phyloP scores from a whole-genome alignment of 2,888 invertebrate species.

The Acrobasis suavella region DNA sequence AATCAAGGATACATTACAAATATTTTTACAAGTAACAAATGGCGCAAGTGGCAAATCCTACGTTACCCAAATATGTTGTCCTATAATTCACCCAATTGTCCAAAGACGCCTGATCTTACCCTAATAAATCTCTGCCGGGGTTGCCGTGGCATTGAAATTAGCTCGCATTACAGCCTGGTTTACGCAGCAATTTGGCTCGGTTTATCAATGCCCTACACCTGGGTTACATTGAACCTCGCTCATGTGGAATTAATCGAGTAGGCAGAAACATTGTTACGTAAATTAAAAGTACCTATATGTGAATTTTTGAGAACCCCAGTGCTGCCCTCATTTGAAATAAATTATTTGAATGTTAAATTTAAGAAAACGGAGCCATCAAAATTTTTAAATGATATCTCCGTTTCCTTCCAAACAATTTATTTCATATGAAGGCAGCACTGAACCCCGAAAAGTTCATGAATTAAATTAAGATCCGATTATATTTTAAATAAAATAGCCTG shows the following conservation, averaged over 20 bases:
- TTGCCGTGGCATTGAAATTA: constrained; percentile 7
- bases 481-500: too few relatives aligned
- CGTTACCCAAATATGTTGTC: background rate
- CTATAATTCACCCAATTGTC: constrained; percentile 15
- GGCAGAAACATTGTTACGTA: background rate
- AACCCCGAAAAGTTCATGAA: too few relatives aligned
- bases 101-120: constrained; percentile 14
- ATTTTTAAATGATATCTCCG: too few relatives aligned
- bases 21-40: background rate
- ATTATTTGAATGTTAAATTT: too few relatives aligned
- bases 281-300: too few relatives aligned
- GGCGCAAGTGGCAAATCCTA: background rate
- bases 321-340: too few relatives aligned
- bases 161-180: constrained; percentile 12
- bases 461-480: too few relatives aligned
- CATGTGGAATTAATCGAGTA: constrained; percentile 1
- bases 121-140: constrained; percentile 13
- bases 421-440: too few relatives aligned
- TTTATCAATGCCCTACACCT: background rate
- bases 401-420: too few relatives aligned
- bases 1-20: too few relatives aligned
- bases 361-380: too few relatives aligned
- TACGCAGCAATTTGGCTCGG: constrained; percentile 1
- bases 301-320: too few relatives aligned
- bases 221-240: background rate